Evolutionary conservation across 2,113 vertebrate genomes (phyloP).

Genomic region (Tiliqua scincoides): DNA sequence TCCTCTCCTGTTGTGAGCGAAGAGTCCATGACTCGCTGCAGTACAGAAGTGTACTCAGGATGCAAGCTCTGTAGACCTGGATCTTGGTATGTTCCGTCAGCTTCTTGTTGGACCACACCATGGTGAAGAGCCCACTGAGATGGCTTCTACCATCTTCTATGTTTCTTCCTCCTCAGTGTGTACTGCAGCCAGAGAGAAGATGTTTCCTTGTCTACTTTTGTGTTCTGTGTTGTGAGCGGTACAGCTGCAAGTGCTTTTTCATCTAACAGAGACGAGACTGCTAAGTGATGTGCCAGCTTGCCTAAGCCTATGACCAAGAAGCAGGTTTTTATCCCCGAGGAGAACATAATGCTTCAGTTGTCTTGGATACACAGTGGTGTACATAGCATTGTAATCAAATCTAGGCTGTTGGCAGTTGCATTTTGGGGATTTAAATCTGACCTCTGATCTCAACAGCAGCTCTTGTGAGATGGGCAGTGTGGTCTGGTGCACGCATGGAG

Average conservation of each 20-base stretch:
- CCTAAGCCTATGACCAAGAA: constrained; percentile 70
- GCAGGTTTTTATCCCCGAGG: constrained; percentile 73
- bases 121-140: too few relatives aligned
- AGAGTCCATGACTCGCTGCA: too few relatives aligned
- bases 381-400: constrained; percentile 80
- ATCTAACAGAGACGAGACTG: constrained; percentile 46
- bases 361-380: constrained; percentile 82
- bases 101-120: too few relatives aligned
- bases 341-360: constrained; percentile 80
- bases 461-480: constrained; percentile 24
- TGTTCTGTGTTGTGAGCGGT: constrained; percentile 47
- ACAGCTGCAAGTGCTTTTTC: constrained; percentile 70
- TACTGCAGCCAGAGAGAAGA: background rate
- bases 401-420: constrained; percentile 62
- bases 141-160: background rate
- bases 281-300: constrained; percentile 52
- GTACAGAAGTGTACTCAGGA: too few relatives aligned
- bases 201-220: constrained; percentile 44
- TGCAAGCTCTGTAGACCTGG: too few relatives aligned
- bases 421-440: constrained; percentile 74
- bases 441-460: constrained; percentile 44
- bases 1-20: too few relatives aligned
- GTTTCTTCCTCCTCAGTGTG: rapidly evolving
- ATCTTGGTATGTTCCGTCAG: too few relatives aligned
- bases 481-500: constrained; percentile 28